Conservation (phyloP, 2,888 invertebrate species). For the Eristalinus aeneus region DNA sequence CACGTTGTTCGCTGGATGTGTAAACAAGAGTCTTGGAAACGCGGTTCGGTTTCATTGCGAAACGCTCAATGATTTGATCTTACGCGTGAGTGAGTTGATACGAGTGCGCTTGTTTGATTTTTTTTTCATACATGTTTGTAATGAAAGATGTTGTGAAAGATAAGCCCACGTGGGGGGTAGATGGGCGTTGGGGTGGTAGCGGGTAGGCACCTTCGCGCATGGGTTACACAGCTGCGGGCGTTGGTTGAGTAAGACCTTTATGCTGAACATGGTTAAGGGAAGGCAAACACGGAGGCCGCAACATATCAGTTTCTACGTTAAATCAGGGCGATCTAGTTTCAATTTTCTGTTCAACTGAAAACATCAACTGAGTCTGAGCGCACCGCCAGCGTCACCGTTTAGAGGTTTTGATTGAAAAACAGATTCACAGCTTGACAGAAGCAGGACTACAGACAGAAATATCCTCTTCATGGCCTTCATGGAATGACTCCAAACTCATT, state of each 20-base stretch:
- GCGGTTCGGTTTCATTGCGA: conserved; percentile 49
- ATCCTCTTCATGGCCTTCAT: too few species aligned
- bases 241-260: not conserved
- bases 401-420: too few species aligned
- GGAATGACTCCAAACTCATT: not conserved
- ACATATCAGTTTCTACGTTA: not conserved
- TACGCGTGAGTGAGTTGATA: conserved; percentile 41
- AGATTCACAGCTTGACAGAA: too few species aligned
- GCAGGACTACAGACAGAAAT: too few species aligned
- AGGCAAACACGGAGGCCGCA: not conserved
- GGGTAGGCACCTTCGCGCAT: not conserved
- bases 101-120: not conserved
- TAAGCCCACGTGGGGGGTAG: conserved; percentile 24
- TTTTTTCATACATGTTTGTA: conserved; percentile 1
- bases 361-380: too few species aligned
- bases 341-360: not conserved
- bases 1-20: conserved; percentile 19
- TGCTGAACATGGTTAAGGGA: not conserved
- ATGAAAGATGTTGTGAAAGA: conserved; percentile 48
- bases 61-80: conserved; percentile 53
- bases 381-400: too few species aligned
- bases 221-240: not conserved
- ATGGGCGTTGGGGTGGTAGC: not conserved
- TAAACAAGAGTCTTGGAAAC: conserved; percentile 39
- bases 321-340: not conserved